Evolutionary conservation across 2,888 invertebrate genomes (phyloP), one percentile per base, ranked within the genome.

Genomic region (Branchellion lobata): DNA sequence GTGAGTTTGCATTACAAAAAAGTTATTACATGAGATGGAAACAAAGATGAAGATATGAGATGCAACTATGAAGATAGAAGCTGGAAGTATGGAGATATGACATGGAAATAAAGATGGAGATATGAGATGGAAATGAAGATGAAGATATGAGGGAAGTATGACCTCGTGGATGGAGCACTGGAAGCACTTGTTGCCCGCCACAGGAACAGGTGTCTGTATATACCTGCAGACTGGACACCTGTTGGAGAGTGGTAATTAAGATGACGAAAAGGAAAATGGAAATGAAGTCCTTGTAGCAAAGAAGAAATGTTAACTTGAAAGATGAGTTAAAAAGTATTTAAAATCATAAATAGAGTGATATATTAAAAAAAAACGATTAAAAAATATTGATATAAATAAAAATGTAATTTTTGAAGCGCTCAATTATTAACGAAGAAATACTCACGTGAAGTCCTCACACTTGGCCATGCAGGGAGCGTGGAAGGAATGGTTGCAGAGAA

Each of bases 401-500:
- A 33, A 8, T 31, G 72, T 33, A 72, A 14, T n/a, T 27, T 27
- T 11, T 27, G n/a, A 29, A 65, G 8, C 5, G 27, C n/a, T n/a
- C n/a, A n/a, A n/a, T n/a, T n/a, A n/a, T n/a, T 5, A 27, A 77
- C 2, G 21, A 34, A 14, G 8, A 68, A 36, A 65, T 1, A 33
- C 80, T 82, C 84, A 90, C 90, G 89, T 91, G 27, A 94, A 94
- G 87, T 97, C 96, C 27, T 94, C 92, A 97, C 99, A 99, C 87
- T 98, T 93, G 83, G 94, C 92, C 75, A 99, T 89, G 88, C 99
- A 99, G 85, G 92, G 92, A 14, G 95, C 93, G 89, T 99, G 99
- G 89, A 99, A 99, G 0, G 95, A 93, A 89, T 99, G 99, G 89
- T 98, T 98, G 87, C 99, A 99, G 81, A 98, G 91, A 86, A 99